phyloP scores from a whole-genome alignment of 2,888 invertebrate species.

The Rhyacophila evoluta region DNA sequence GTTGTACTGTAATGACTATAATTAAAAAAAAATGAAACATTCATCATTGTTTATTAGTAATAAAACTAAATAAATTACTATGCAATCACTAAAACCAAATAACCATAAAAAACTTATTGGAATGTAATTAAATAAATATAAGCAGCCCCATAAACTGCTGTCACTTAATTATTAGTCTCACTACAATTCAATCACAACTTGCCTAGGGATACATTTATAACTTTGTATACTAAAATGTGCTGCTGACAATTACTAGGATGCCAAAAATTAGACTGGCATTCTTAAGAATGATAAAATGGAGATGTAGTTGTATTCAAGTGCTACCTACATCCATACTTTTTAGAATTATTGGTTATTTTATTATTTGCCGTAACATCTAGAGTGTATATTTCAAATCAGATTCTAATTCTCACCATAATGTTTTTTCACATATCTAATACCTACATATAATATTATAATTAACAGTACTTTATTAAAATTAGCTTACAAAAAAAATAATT shows the following conservation, averaged over 20 bases:
- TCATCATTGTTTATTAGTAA: too few species aligned
- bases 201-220: neutral
- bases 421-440: too few species aligned
- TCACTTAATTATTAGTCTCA: neutral
- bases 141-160: neutral
- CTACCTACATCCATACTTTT: too few species aligned
- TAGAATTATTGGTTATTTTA: too few species aligned
- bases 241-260: neutral
- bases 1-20: neutral
- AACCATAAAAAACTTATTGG: neutral
- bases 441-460: too few species aligned
- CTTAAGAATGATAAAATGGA: neutral
- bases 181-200: slow-evolving; percentile 9
- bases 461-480: too few species aligned
- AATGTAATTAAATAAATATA: neutral
- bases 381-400: too few species aligned
- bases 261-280: neutral
- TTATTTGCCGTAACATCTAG: too few species aligned
- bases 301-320: too few species aligned
- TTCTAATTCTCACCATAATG: too few species aligned
- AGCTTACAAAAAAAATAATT: too few species aligned
- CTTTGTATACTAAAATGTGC: neutral
- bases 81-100: neutral
- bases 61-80: neutral
- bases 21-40: neutral